Evolutionary conservation across 92 coral and sea anemone species (phyloP).

Genomic region (Porites evermanni): DNA sequence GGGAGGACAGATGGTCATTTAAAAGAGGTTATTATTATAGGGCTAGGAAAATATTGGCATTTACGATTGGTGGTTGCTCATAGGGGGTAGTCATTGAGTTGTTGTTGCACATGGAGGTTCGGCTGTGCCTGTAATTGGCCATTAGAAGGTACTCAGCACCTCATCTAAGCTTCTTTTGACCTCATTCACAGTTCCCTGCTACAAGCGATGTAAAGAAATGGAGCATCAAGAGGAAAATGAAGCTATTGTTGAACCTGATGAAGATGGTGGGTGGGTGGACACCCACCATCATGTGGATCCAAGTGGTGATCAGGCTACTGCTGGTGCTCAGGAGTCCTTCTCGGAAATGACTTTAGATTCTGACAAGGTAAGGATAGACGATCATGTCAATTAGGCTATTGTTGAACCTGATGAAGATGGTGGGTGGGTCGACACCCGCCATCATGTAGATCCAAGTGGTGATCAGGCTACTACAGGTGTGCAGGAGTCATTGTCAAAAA

Average conservation of each 20-base stretch:
- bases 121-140: neutral
- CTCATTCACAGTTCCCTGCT: constrained; percentile 84
- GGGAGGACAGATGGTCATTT: no score
- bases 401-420: constrained; percentile 99
- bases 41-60: no score
- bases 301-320: constrained; percentile 75
- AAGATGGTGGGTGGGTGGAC: constrained; percentile 99
- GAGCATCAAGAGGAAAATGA: constrained; percentile 98
- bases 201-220: constrained; percentile 98
- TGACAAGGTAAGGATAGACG: no score
- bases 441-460: constrained; percentile 88
- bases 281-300: constrained; percentile 95
- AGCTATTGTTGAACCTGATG: constrained; percentile 98
- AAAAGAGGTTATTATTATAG: no score
- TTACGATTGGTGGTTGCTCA: no score
- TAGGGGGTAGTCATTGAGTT: no score
- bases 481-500: constrained; percentile 91
- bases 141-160: neutral
- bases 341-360: constrained; percentile 92
- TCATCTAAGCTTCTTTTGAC: neutral
- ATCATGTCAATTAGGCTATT: constrained; percentile 78
- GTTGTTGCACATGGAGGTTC: no score
- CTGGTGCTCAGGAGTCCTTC: constrained; percentile 87
- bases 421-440: constrained; percentile 99
- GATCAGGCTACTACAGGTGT: constrained; percentile 73